Evolutionary conservation across 2,888 invertebrate genomes (phyloP).

Genomic region (Chrysolina haemoptera): DNA sequence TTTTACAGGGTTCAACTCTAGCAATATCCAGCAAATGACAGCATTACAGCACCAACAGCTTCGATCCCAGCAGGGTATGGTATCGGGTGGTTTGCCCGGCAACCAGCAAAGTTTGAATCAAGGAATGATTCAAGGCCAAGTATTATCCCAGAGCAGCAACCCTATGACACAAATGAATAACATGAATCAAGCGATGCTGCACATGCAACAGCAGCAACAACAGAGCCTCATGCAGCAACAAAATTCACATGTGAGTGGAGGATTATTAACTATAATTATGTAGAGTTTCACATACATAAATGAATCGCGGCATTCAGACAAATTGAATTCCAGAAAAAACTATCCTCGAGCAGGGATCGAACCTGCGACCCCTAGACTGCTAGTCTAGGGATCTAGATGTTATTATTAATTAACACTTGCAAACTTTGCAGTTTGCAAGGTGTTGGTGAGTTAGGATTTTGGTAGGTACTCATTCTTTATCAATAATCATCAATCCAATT

Average conservation of each 20-base stretch:
- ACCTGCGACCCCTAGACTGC: no score
- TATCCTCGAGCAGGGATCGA: no score
- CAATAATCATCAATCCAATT: no score
- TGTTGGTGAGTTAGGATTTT: no score
- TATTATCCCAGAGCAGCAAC: slow-evolving; percentile 61
- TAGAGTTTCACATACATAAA: not conserved
- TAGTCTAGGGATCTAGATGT: no score
- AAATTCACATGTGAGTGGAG: slow-evolving; percentile 66
- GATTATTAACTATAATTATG: not conserved
- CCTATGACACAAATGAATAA: slow-evolving; percentile 67
- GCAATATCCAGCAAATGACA: slow-evolving; percentile 66
- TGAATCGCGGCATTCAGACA: no score
- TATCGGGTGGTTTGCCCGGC: slow-evolving; percentile 59
- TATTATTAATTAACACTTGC: no score
- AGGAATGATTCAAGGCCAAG: slow-evolving; percentile 58
- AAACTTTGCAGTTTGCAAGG: no score
- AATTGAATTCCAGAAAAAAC: no score
- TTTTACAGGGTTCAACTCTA: slow-evolving; percentile 56
- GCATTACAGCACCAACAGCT: slow-evolving; percentile 71
- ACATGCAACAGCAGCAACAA: slow-evolving; percentile 72
- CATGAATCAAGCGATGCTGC: slow-evolving; percentile 72
- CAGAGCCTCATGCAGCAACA: slow-evolving; percentile 70
- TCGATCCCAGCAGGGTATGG: slow-evolving; percentile 67
- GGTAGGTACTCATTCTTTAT: no score
- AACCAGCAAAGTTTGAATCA: slow-evolving; percentile 56